Conservation (phyloP, 2,888 invertebrate genomes). For the Cloeon dipterum region DNA sequence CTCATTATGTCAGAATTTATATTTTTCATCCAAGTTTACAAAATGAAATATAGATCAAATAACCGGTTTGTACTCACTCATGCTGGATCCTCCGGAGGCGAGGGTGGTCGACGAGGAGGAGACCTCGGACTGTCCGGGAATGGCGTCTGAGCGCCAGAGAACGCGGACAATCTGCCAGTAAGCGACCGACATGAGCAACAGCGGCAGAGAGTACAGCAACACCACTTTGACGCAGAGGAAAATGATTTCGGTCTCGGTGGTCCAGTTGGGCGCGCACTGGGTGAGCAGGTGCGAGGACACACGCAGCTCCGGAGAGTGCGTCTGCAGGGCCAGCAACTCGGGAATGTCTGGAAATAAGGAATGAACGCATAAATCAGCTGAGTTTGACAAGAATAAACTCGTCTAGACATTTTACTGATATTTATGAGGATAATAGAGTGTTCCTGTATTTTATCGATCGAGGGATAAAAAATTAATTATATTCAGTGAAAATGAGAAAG, state of each 20-base stretch:
- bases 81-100: neutral
- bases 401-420: too few species aligned
- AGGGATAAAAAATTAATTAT: too few species aligned
- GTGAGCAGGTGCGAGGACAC: constrained; percentile 38
- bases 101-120: neutral
- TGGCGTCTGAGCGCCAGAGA: constrained; percentile 56
- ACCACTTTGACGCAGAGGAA: constrained; percentile 46
- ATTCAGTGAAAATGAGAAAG: too few species aligned
- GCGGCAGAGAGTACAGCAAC: constrained; percentile 55
- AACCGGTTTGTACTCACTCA: neutral
- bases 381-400: too few species aligned
- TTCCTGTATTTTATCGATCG: too few species aligned
- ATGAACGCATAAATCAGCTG: too few species aligned
- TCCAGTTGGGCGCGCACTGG: constrained; percentile 51
- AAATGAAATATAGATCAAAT: too few species aligned
- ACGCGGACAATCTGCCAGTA: constrained; percentile 67
- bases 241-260: constrained; percentile 35
- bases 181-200: constrained; percentile 60
- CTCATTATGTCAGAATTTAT: too few species aligned
- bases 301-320: constrained; percentile 23
- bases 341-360: constrained; percentile 38
- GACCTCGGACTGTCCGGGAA: constrained; percentile 36
- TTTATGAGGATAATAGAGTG: too few species aligned
- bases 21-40: too few species aligned
- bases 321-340: constrained; percentile 48